phyloP scores from a whole-genome alignment of 2,797 vertebrate genomes.

The Gambelia wislizenii region DNA sequence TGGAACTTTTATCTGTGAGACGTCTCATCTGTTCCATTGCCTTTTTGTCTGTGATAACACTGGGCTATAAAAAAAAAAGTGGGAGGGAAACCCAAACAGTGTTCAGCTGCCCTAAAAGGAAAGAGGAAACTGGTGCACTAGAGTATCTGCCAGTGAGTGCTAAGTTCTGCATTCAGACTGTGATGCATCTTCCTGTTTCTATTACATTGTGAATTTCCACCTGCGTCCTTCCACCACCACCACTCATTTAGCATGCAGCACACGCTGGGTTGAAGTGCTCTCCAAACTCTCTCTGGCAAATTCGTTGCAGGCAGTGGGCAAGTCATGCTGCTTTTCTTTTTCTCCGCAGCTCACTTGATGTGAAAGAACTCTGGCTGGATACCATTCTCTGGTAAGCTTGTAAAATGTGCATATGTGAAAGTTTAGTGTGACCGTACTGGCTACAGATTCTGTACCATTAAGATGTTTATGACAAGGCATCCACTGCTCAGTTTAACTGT shows the following conservation, averaged over 20 bases:
- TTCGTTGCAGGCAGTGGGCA: conserved; percentile 67
- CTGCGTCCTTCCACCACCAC: conserved; percentile 67
- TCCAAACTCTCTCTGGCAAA: conserved; percentile 67
- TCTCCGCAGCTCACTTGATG: conserved; percentile 79
- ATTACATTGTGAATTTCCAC: conserved; percentile 86
- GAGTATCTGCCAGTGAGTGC: conserved; percentile 26
- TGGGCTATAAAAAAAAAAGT: conserved; percentile 22
- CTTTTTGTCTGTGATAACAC: conserved; percentile 72
- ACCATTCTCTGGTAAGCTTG: conserved; percentile 85
- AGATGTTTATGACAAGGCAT: rapidly evolving
- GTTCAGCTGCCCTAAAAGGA: conserved; percentile 75
- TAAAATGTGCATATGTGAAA: neutral
- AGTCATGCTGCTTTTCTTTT: conserved; percentile 81
- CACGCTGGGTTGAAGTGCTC: conserved; percentile 49
- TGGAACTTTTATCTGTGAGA: conserved; percentile 63
- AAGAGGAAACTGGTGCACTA: conserved; percentile 78
- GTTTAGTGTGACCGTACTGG: neutral
- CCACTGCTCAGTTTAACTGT: rapidly evolving
- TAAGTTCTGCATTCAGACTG: conserved; percentile 71
- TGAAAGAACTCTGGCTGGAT: conserved; percentile 86
- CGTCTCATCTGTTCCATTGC: conserved; percentile 79
- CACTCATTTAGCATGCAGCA: conserved; percentile 77
- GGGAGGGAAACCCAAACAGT: neutral
- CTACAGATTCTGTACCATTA: neutral
- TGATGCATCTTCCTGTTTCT: conserved; percentile 91